Evolutionary conservation across 2,888 invertebrate species (phyloP).

Genomic region (Drosophila quinaria): DNA sequence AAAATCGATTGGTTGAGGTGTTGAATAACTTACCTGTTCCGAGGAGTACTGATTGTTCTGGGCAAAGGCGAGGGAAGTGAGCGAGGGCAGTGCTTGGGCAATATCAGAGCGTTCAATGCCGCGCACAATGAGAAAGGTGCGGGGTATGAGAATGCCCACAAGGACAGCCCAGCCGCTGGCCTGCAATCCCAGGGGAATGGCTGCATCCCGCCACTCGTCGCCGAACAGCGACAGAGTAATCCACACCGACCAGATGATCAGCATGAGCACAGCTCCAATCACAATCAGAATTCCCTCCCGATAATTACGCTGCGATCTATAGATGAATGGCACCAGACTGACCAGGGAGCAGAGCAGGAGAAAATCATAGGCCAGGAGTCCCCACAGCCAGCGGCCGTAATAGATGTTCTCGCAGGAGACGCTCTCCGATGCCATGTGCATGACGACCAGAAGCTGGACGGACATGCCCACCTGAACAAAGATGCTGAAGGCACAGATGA

Average conservation of each 20-base stretch:
- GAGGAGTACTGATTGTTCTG: slow-evolving; percentile 86
- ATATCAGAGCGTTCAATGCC: slow-evolving; percentile 88
- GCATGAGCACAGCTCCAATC: slow-evolving; percentile 87
- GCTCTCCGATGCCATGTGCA: slow-evolving; percentile 86
- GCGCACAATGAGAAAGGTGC: slow-evolving; percentile 89
- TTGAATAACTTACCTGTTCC: slow-evolving; percentile 80
- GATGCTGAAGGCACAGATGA: slow-evolving; percentile 88
- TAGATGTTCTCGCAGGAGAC: slow-evolving; percentile 86
- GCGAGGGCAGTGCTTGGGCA: slow-evolving; percentile 87
- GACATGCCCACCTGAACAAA: slow-evolving; percentile 88
- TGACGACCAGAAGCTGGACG: slow-evolving; percentile 86
- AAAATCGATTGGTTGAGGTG: rapidly evolving
- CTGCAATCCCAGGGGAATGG: slow-evolving; percentile 88
- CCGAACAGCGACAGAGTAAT: slow-evolving; percentile 87
- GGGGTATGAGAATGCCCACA: slow-evolving; percentile 89
- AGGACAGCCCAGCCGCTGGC: slow-evolving; percentile 89
- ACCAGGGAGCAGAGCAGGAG: slow-evolving; percentile 88
- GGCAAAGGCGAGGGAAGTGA: slow-evolving; percentile 85
- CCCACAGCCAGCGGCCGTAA: slow-evolving; percentile 86
- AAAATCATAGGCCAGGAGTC: slow-evolving; percentile 88
- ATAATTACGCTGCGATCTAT: slow-evolving; percentile 89
- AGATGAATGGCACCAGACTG: slow-evolving; percentile 88
- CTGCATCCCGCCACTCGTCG: slow-evolving; percentile 87
- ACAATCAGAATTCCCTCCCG: slow-evolving; percentile 88
- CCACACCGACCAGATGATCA: slow-evolving; percentile 88